Conservation (phyloP, 1,140 invertebrate genomes). For the Parasteatoda tepidariorum region DNA sequence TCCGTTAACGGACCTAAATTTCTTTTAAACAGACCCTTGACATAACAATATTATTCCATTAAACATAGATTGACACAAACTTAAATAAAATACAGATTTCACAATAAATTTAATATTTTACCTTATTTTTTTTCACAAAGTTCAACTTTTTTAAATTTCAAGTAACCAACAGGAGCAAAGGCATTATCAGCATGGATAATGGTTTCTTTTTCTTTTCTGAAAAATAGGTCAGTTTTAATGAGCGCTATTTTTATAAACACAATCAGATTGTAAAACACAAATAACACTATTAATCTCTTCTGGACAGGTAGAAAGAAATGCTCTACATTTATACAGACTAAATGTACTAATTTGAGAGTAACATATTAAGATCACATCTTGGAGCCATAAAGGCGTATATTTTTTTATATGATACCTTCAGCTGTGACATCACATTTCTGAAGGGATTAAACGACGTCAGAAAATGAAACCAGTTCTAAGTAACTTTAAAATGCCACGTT, state of each 20-base stretch:
- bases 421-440: too few species aligned
- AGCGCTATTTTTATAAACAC: background rate
- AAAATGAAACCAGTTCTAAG: too few species aligned
- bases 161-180: constrained; percentile 91
- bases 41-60: too few species aligned
- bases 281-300: background rate
- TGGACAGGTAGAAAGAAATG: background rate
- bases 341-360: background rate
- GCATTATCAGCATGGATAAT: constrained; percentile 90
- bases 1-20: too few species aligned
- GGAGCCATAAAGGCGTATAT: background rate
- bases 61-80: too few species aligned
- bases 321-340: background rate
- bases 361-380: background rate
- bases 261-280: background rate
- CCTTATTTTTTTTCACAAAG: constrained; percentile 65
- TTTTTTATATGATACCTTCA: background rate
- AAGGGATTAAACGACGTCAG: too few species aligned
- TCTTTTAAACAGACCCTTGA: too few species aligned
- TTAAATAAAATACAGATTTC: too few species aligned
- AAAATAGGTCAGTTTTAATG: constrained; percentile 66
- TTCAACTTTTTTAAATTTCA: constrained; percentile 86
- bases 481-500: too few species aligned
- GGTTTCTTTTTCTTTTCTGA: constrained; percentile 87
- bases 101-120: too few species aligned